These are phyloP conservation scores for Horisme vitalbata DNA, from an alignment of 2,888 invertebrate genomes.

Conservation along the genomic window DNA sequence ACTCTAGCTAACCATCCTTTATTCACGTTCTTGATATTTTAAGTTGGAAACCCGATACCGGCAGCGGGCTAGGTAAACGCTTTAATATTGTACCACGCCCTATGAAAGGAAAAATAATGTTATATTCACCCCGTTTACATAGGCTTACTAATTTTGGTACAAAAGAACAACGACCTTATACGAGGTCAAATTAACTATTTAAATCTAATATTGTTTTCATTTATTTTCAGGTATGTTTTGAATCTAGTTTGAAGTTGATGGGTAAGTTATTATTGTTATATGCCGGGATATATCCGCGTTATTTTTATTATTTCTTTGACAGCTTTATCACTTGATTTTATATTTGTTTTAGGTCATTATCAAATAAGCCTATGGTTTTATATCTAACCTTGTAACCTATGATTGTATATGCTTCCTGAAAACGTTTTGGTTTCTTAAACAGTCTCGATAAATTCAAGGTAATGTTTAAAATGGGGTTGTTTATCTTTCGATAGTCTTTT, in stretches of 20 bases:
- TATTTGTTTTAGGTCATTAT: too few relatives aligned
- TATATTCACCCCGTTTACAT: slow-evolving; percentile 38
- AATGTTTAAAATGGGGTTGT: too few relatives aligned
- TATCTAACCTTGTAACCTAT: too few relatives aligned
- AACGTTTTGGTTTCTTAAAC: too few relatives aligned
- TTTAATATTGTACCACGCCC: slow-evolving; percentile 48
- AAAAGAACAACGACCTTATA: slow-evolving; percentile 5
- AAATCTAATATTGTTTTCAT: slow-evolving; percentile 19
- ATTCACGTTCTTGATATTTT: slow-evolving; percentile 35
- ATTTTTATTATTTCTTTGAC: too few relatives aligned
- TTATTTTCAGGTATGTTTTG: slow-evolving; percentile 34
- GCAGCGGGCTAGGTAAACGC: slow-evolving; percentile 29
- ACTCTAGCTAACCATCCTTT: slow-evolving; percentile 23
- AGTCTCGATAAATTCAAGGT: too few relatives aligned
- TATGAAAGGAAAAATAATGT: slow-evolving; percentile 47
- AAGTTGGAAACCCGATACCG: slow-evolving; percentile 32
- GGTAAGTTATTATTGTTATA: slow-evolving; percentile 12
- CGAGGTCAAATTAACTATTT: slow-evolving; percentile 3
- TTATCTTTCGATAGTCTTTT: neutral
- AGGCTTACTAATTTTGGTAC: slow-evolving; percentile 26
- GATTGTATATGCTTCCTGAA: too few relatives aligned
- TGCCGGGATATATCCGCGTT: too few relatives aligned
- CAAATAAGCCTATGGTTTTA: too few relatives aligned
- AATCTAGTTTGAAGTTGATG: neutral
- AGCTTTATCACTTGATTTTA: too few relatives aligned